These are phyloP conservation scores for Oryzaephilus surinamensis DNA, from an alignment of 1,140 invertebrate species.

Conservation along the genomic window DNA sequence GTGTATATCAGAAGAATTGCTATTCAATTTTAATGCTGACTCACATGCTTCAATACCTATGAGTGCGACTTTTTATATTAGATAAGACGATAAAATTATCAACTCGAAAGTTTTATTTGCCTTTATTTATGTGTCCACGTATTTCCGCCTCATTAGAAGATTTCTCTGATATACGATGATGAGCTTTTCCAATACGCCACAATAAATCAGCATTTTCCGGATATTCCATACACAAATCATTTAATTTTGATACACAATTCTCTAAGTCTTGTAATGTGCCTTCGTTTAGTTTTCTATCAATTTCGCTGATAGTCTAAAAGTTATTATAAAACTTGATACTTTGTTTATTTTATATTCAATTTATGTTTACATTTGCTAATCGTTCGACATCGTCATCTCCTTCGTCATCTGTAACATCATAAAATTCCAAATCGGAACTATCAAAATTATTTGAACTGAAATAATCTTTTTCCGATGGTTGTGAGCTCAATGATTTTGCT, in stretches of 20 bases:
- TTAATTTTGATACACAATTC: slow-evolving; percentile 31
- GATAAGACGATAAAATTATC: not conserved
- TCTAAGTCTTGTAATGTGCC: slow-evolving; percentile 18
- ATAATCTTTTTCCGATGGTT: slow-evolving; percentile 23
- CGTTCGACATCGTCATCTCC: not conserved
- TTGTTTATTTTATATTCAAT: too few relatives aligned
- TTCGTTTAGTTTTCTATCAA: slow-evolving; percentile 30
- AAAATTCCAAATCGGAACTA: slow-evolving; percentile 34
- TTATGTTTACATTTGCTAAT: too few relatives aligned
- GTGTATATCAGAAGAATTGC: slow-evolving; percentile 50
- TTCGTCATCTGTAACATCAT: slow-evolving; percentile 33
- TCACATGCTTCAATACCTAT: slow-evolving; percentile 50
- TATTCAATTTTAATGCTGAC: slow-evolving; percentile 44
- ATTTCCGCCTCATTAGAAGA: slow-evolving; percentile 40
- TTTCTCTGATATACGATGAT: slow-evolving; percentile 42
- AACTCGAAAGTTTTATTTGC: slow-evolving; percentile 36
- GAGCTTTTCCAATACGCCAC: slow-evolving; percentile 60
- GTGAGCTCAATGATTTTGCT: slow-evolving; percentile 3
- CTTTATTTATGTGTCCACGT: slow-evolving; percentile 45
- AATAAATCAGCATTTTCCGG: slow-evolving; percentile 43
- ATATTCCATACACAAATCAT: slow-evolving; percentile 33
- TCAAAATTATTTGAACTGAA: slow-evolving; percentile 23
- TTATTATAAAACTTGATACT: too few relatives aligned
- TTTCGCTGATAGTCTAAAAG: slow-evolving; percentile 18
- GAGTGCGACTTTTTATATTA: slow-evolving; percentile 9